Evolutionary conservation across 2,113 vertebrate species (phyloP).

Genomic region (Uria aalge): DNA sequence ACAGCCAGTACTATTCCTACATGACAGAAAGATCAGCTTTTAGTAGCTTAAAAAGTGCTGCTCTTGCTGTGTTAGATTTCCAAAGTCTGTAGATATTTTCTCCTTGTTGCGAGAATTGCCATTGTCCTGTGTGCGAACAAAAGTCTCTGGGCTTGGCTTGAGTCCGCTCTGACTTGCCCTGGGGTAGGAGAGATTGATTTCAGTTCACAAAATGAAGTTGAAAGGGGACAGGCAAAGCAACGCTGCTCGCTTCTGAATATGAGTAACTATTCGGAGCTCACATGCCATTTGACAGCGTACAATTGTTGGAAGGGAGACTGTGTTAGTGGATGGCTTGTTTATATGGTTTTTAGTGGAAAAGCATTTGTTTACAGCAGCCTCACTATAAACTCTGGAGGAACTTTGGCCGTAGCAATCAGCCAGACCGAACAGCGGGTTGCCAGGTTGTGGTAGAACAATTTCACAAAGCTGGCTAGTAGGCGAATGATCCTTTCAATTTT

Average conservation of each 20-base stretch:
- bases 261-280: not conserved
- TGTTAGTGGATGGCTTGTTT: slow-evolving; percentile 10
- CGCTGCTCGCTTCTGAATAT: not conserved
- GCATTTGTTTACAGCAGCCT: slow-evolving; percentile 38
- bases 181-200: not conserved
- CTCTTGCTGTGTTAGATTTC: not conserved
- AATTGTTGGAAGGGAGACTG: not conserved
- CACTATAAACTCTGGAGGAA: not conserved
- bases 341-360: slow-evolving; percentile 46
- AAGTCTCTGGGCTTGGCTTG: not conserved
- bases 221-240: not conserved
- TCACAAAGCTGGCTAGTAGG: not conserved
- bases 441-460: not conserved
- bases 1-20: not conserved
- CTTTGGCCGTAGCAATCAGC: not conserved
- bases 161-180: not conserved
- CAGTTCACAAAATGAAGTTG: not conserved
- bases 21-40: not conserved
- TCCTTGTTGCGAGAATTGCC: not conserved
- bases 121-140: not conserved
- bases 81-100: not conserved
- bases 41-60: not conserved
- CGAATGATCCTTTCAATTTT: not conserved
- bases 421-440: not conserved
- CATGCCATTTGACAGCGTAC: not conserved